phyloP scores from a whole-genome alignment of 2,113 vertebrate species.

The Larimichthys crocea region DNA sequence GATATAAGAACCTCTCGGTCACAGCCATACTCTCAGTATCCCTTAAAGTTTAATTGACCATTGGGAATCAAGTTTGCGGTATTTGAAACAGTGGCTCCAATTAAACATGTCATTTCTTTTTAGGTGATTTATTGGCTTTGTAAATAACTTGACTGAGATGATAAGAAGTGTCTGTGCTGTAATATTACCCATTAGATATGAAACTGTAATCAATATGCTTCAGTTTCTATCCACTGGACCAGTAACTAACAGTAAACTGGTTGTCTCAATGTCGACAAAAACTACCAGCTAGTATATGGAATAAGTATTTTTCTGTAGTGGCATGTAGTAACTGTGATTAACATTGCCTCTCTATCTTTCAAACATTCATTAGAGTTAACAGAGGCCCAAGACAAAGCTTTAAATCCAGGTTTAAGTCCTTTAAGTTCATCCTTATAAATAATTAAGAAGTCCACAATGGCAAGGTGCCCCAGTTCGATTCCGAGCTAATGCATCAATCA shows the following conservation, averaged over 20 bases:
- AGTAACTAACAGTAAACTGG: neutral
- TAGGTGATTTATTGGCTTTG: neutral
- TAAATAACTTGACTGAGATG: neutral
- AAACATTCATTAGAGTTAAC: constrained; percentile 15
- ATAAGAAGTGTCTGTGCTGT: neutral
- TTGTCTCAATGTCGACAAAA: neutral
- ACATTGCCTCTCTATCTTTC: constrained; percentile 13
- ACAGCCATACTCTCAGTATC: constrained; percentile 42
- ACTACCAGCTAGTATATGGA: neutral
- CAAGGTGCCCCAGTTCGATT: constrained; percentile 72
- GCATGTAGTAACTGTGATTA: neutral
- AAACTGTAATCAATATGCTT: neutral
- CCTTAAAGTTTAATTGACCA: constrained; percentile 74
- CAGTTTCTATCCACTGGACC: neutral
- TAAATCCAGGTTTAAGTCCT: constrained; percentile 68
- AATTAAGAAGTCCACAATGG: constrained; percentile 68
- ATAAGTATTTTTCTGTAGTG: neutral
- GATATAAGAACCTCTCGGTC: constrained; percentile 60
- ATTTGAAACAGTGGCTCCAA: constrained; percentile 19
- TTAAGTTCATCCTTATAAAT: constrained; percentile 72
- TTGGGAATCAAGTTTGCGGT: constrained; percentile 68
- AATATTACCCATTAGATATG: neutral
- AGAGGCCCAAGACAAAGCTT: constrained; percentile 46
- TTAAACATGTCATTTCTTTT: constrained; percentile 32
- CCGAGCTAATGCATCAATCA: constrained; percentile 74